Conservation (phyloP, 1,140 invertebrate species). For the Atta cephalotes region DNA sequence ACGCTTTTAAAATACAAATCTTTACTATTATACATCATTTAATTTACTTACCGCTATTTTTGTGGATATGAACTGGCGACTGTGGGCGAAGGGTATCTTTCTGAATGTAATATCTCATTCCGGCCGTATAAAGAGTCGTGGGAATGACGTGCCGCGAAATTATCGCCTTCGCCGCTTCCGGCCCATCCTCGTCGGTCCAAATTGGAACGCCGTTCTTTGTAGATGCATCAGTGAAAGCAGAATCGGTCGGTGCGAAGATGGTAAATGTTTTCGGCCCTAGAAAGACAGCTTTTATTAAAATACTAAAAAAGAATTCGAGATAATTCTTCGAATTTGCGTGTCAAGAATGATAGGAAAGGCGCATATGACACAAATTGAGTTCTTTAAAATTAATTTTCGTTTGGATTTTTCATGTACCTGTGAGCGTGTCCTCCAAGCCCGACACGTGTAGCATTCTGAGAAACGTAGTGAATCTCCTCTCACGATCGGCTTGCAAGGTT, state of each 20-base stretch:
- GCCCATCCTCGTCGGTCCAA: constrained; percentile 85
- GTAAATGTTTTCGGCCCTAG: constrained; percentile 93
- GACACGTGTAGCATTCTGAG: constrained; percentile 91
- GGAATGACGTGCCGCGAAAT: constrained; percentile 93
- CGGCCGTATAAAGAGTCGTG: constrained; percentile 92
- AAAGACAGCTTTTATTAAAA: constrained; percentile 54
- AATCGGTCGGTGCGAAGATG: constrained; percentile 94
- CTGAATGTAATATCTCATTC: constrained; percentile 94
- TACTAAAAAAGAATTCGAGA: constrained; percentile 29
- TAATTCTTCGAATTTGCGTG: constrained; percentile 3
- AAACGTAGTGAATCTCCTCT: constrained; percentile 92
- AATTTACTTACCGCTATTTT: constrained; percentile 89
- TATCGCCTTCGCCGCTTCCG: constrained; percentile 90
- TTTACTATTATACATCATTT: constrained; percentile 4
- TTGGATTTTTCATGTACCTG: constrained; percentile 86
- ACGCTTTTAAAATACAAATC: neutral
- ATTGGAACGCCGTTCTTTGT: constrained; percentile 84
- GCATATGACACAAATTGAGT: neutral
- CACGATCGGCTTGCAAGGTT: constrained; percentile 93
- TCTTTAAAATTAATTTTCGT: neutral
- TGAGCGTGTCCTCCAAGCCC: constrained; percentile 90
- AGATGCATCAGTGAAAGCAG: constrained; percentile 88
- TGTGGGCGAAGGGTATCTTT: constrained; percentile 90
- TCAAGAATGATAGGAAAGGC: neutral
- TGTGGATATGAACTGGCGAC: constrained; percentile 90